Percentiles rank a stretch among this genome's conserved stretches.
These are phyloP conservation scores for Ochropleura plecta DNA, from an alignment of 2,888 invertebrate genomes.

Conservation along the genomic window DNA sequence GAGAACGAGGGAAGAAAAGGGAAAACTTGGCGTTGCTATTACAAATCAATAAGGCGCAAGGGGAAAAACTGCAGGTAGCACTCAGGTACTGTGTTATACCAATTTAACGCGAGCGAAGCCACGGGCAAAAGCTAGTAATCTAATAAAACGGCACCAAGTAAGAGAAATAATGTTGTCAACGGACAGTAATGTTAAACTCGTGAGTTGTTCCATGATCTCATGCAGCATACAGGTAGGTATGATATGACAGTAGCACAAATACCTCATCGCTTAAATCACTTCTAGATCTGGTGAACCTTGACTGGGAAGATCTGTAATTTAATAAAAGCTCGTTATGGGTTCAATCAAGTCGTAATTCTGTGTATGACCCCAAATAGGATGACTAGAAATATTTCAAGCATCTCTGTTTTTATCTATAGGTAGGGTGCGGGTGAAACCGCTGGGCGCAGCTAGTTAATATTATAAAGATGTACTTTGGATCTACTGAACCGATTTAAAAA, in stretches of 20 bases:
- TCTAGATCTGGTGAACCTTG: constrained; percentile 40
- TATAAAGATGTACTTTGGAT: too few relatives aligned
- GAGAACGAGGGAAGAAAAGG: too few relatives aligned
- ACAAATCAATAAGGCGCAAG: too few relatives aligned
- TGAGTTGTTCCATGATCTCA: constrained; percentile 31
- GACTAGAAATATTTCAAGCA: background rate
- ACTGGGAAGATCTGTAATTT: constrained; percentile 43
- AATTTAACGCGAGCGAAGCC: too few relatives aligned
- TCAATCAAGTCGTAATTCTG: constrained; percentile 24
- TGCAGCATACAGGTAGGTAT: constrained; percentile 8
- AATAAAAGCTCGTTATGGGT: constrained; percentile 44
- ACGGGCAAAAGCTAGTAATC: too few relatives aligned
- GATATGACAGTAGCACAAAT: constrained; percentile 10
- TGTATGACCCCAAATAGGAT: constrained; percentile 27
- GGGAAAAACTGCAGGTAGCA: too few relatives aligned
- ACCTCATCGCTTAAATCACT: constrained; percentile 45
- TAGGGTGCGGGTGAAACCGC: too few relatives aligned
- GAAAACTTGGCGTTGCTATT: too few relatives aligned
- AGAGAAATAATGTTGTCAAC: background rate
- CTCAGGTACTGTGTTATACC: too few relatives aligned
- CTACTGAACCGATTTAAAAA: too few relatives aligned
- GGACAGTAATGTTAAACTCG: constrained; percentile 2
- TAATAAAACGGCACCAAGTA: background rate
- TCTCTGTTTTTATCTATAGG: background rate
- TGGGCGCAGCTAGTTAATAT: too few relatives aligned